Evolutionary conservation across 2,797 vertebrate genomes (phyloP), one percentile per base, ranked within the genome.

Genomic region (Tachyglossus aculeatus): DNA sequence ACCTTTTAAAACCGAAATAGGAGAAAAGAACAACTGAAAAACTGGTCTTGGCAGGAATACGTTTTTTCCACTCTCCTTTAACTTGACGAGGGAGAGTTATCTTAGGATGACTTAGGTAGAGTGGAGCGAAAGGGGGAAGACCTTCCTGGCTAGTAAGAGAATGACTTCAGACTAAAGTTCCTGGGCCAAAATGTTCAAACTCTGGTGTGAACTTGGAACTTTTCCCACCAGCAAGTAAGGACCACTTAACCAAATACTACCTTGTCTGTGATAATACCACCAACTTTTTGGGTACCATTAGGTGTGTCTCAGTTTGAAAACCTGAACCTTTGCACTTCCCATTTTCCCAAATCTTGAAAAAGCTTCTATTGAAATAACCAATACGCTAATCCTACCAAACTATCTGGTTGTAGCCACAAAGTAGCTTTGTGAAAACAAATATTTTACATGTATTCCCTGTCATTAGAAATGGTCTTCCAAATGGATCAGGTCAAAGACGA

Each of bases 1-100:
- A 87, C 74, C 71, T 82, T 88, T 88, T 65, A 83, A 72, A 89
- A 79, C 69, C 38, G 39, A 57, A 64, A 47, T 12, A 76, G 45
- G 65, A 73, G 54, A 81, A 73, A 80, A 81, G 84, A 82, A 56
- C 27, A 78, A 45, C 44, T 77, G 63, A 80, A 75, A 50, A 61
- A 34, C 31, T 57, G 50, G 74, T 70, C 56, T 45, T 65, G 51
- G 63, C 63, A 68, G 55, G 74, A n/a, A n/a, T n/a, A n/a, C n/a
- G n/a, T n/a, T 83, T 80, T 80, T 81, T 78, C 37, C 69, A 37
- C 62, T 73, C 55, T 22, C 29, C 57, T 61, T 74, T 72, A 66
- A 74, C 53, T 80, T 63, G 48, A 33, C 72, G 74, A 70, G 37
- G 77, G 25, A 67, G 24, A 37, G 7, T 38, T 70, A 51, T 55